Evolutionary conservation across 2,797 vertebrate genomes (phyloP).

Genomic region (Chanos chanos): DNA sequence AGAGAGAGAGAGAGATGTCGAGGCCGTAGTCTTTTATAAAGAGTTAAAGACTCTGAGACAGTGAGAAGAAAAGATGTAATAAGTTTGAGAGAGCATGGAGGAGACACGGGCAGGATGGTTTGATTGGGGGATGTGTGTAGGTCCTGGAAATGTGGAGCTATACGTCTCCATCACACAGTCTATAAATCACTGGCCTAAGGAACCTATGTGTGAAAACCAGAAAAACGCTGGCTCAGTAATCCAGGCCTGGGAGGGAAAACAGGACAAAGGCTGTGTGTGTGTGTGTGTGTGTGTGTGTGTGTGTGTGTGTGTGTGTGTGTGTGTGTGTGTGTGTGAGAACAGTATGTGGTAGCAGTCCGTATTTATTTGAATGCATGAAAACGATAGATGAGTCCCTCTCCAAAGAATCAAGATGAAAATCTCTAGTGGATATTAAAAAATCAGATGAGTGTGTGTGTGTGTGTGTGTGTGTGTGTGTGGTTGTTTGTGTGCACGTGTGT

Average conservation of each 20-base stretch:
- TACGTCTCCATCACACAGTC: constrained; percentile 12
- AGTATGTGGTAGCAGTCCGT: neutral
- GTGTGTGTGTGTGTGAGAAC: neutral
- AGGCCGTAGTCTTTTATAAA: too few relatives aligned
- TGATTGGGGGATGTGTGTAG: too few relatives aligned
- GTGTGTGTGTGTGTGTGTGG: too few relatives aligned
- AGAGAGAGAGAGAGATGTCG: too few relatives aligned
- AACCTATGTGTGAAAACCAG: constrained; percentile 15
- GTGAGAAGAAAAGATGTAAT: too few relatives aligned
- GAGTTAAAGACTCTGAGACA: too few relatives aligned
- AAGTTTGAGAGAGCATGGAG: too few relatives aligned
- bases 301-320: neutral
- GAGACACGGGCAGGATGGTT: too few relatives aligned
- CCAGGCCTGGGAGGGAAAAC: neutral
- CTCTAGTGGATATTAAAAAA: constrained; percentile 1
- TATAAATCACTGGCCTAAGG: constrained; percentile 30
- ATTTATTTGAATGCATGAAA: neutral
- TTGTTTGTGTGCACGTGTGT: too few relatives aligned
- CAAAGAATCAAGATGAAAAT: too few relatives aligned
- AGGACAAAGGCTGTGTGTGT: neutral
- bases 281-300: neutral
- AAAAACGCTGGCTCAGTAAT: constrained; percentile 22
- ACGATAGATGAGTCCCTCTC: too few relatives aligned
- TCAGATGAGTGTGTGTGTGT: too few relatives aligned
- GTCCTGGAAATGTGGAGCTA: constrained; percentile 2